phyloP scores from a whole-genome alignment of 92 coral and sea anemone species.

The Paragorgia papillata region DNA sequence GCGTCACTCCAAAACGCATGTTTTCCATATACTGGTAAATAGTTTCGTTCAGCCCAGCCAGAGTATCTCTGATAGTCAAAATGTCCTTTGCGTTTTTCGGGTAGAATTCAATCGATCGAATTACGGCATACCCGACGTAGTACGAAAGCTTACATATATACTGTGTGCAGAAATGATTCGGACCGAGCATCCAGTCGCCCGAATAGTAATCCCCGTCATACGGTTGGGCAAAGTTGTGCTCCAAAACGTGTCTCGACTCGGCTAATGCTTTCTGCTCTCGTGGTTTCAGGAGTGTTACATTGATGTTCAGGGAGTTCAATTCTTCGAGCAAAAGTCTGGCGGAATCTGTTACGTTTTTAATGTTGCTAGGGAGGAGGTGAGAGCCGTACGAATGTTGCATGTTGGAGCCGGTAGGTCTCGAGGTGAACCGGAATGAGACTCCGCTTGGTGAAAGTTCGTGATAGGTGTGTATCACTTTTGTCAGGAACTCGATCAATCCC shows the following conservation, averaged over 20 bases:
- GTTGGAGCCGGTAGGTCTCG: constrained; percentile 19
- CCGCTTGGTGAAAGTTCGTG: constrained; percentile 48
- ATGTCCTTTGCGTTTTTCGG: constrained; percentile 61
- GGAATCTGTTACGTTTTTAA: constrained; percentile 65
- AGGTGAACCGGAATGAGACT: constrained; percentile 46
- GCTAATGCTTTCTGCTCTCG: constrained; percentile 76
- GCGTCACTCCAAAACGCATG: constrained; percentile 67
- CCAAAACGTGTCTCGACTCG: constrained; percentile 66
- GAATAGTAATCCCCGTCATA: constrained; percentile 74
- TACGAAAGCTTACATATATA: constrained; percentile 58
- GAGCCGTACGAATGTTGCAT: not conserved
- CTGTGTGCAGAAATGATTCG: constrained; percentile 81
- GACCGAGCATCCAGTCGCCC: constrained; percentile 83
- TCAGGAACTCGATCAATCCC: constrained; percentile 63
- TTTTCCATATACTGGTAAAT: constrained; percentile 63
- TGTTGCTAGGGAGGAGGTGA: constrained; percentile 57
- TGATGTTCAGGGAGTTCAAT: constrained; percentile 36
- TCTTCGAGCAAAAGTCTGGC: constrained; percentile 55
- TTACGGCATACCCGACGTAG: constrained; percentile 20
- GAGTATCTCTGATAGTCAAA: constrained; percentile 41
- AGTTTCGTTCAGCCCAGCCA: constrained; percentile 49
- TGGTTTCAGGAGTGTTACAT: constrained; percentile 52
- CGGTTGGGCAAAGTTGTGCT: constrained; percentile 70
- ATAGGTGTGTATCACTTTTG: constrained; percentile 59
- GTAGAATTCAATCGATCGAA: constrained; percentile 35